Evolutionary conservation across 1,140 invertebrate genomes (phyloP).

Genomic region (Anthonomus grandis): DNA sequence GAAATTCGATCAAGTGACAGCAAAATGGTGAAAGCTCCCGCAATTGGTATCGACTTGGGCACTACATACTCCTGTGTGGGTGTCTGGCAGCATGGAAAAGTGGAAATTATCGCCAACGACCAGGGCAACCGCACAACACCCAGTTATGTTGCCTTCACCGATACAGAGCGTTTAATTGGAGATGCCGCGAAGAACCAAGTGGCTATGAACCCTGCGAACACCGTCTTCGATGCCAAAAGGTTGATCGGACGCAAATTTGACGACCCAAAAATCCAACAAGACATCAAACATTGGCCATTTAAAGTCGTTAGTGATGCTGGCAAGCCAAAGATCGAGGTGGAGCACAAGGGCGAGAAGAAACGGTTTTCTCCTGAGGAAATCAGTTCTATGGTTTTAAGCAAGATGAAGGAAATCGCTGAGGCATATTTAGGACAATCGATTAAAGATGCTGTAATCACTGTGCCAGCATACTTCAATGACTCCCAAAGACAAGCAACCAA

Average conservation of each 20-base stretch:
- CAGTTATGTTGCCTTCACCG: constrained; percentile 84
- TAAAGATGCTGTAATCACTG: constrained; percentile 43
- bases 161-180: constrained; percentile 70
- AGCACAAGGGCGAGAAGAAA: constrained; percentile 74
- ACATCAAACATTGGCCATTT: constrained; percentile 69
- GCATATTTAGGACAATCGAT: constrained; percentile 57
- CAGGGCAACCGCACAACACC: constrained; percentile 91
- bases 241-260: constrained; percentile 64
- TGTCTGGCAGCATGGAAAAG: constrained; percentile 81
- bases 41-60: constrained; percentile 75
- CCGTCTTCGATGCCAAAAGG: constrained; percentile 67
- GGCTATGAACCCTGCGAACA: constrained; percentile 82
- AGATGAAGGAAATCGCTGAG: constrained; percentile 61
- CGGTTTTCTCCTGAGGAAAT: constrained; percentile 73
- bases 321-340: constrained; percentile 64
- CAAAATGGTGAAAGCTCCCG: constrained; percentile 45
- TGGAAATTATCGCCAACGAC: constrained; percentile 93
- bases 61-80: constrained; percentile 81
- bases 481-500: too few relatives aligned
- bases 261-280: constrained; percentile 65
- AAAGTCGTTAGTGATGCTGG: constrained; percentile 54
- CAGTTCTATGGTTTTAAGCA: constrained; percentile 62
- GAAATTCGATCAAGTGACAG: background rate
- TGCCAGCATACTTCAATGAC: constrained; percentile 62
- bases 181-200: constrained; percentile 58